Evolutionary conservation across 1,140 invertebrate species (phyloP), one percentile per base, ranked within the genome.

Genomic region (Drosophila nigrodunni): DNA sequence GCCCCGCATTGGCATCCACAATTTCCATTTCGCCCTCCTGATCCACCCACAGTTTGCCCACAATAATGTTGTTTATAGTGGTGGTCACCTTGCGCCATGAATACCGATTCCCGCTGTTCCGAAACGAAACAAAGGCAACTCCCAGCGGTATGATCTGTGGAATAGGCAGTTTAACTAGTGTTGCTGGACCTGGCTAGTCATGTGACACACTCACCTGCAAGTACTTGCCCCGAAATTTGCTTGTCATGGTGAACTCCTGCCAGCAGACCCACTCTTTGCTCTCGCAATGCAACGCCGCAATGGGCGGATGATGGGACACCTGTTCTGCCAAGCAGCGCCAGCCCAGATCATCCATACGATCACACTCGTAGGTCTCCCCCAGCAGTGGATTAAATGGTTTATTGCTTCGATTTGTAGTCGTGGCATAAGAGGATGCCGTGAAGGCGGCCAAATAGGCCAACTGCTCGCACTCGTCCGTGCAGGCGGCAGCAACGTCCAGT

Each of bases 21-120:
- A 99, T 99, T 91, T 99, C 98, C 98, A 99, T 99, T 91, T 99
- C 98, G 25, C 99, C 99, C 91, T 99, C 97, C 93, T 99, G 98
- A 94, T 99, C 99, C 10, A 99, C 98, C 99, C 99, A 99, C 67
- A 99, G 94, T 93, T 98, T 98, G 59, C 99, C 99, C 43, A 99
- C 98, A 77, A 99, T 99, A 74, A 99, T 99, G 93, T 99, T 99
- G 93, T 99, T 98, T n/a, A 99, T 97, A 9, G 98, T 99, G 6
- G 98, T 99, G 5, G 98, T 99, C n/a, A 99, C 93, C 94, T 99
- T 99, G 66, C 97, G 94, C 98, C 98, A 99, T 10, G 98, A 98
- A 92, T 98, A 99, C 92, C 98, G 97, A 93, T 98, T 96, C 10
- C 96, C 95, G 81, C 94, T 94, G 59, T 92, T 93, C 21, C 93